phyloP scores from a whole-genome alignment of 2,888 invertebrate genomes.

The Polietes domitor region DNA sequence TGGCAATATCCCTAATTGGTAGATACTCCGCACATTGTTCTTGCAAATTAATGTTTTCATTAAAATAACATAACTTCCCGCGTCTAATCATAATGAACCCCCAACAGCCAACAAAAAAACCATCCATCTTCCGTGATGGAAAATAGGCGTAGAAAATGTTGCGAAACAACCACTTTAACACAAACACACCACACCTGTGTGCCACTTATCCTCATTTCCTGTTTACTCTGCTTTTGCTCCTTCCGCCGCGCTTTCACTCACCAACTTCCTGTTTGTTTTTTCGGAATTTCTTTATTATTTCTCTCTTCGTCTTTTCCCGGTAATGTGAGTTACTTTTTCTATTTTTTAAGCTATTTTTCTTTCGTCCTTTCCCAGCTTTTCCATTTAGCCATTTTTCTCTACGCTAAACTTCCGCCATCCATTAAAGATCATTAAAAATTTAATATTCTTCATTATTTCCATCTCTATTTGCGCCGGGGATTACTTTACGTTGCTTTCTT shows the following conservation, averaged over 20 bases:
- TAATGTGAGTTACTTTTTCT: neutral
- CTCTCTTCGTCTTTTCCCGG: neutral
- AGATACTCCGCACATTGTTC: neutral
- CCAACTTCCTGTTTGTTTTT: conserved; percentile 24
- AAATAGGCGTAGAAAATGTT: conserved; percentile 47
- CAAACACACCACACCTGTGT: conserved; percentile 67
- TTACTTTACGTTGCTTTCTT: conserved; percentile 12
- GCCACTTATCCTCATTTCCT: conserved; percentile 68
- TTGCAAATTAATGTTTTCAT: conserved; percentile 17
- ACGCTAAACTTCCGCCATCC: conserved; percentile 75
- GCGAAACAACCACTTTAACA: conserved; percentile 63
- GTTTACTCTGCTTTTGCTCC: conserved; percentile 60
- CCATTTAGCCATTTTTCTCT: conserved; percentile 17
- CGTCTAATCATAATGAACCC: conserved; percentile 24
- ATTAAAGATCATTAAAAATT: conserved; percentile 80
- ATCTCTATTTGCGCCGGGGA: conserved; percentile 63
- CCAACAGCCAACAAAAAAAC: conserved; percentile 54
- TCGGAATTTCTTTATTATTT: conserved; percentile 14
- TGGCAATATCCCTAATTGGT: neutral
- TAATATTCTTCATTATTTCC: conserved; percentile 75
- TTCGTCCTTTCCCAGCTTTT: neutral
- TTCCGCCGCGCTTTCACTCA: conserved; percentile 24
- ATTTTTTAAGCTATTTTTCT: neutral
- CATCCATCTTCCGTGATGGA: no score
- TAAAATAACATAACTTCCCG: conserved; percentile 16